Evolutionary conservation across 2,797 vertebrate genomes (phyloP), one percentile per base, ranked within the genome.

Genomic region (Ispidina picta): DNA sequence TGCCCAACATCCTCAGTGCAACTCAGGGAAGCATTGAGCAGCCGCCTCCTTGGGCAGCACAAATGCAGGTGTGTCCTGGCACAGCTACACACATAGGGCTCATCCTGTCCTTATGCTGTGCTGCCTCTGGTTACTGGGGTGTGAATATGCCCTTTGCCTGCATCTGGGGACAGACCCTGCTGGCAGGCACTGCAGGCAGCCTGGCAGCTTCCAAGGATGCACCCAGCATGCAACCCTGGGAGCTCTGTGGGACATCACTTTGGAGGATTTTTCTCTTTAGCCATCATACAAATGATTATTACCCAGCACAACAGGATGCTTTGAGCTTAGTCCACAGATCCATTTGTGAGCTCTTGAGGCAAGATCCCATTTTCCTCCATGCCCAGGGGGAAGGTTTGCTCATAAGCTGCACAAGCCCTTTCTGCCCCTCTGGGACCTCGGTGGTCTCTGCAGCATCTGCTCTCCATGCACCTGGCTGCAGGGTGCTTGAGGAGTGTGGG

Each of bases 201-300:
- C 66, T n/a, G 39, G 51, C 75, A 90, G 79, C 78, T 29, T 46
- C 78, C 26, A 1, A 49, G 18, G 41, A 73, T 92, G 73, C 54
- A 52, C 60, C 72, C 79, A 74, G 79, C 31, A 0, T n/a, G 71
- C 52, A 8, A 51, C 5, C 0, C 77, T 23, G n/a, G 88, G 76
- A 91, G 88, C 90, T 80, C 90, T 68, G 90, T 1, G 9, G 86
- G 88, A 76, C 58, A 14, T 75, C 3, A 7, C 90, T 92, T 76
- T 18, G 35, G 49, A 63, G 70, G 70, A 88, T 81, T 88, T 94
- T 86, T 86, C 56, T 90, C 66, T 86, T 84, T 83, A 86, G 48
- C 48, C 9, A 10, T 74, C 7, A 1, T 73, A 89, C 49, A 72
- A 77, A 74, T 5, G 33, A 48, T 72, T 69, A 64, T 79, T 66